These are phyloP conservation scores for Pomatorhinus ruficollis DNA, from an alignment of 2,113 vertebrate genomes.

Conservation along the genomic window DNA sequence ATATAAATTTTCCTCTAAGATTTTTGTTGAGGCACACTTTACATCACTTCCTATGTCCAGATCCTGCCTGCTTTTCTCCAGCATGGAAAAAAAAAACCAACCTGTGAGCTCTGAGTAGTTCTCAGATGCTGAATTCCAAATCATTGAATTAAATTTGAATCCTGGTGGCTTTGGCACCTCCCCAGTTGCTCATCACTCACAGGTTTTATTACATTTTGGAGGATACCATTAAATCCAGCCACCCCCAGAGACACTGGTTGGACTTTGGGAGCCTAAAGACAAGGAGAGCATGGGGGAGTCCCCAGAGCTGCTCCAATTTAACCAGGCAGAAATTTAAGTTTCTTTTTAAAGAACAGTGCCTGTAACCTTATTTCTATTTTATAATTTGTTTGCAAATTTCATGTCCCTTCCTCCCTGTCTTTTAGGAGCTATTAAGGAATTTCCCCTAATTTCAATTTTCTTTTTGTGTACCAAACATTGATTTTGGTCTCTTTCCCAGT, in stretches of 20 bases:
- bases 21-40: neutral
- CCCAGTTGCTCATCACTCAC: constrained; percentile 32
- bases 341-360: neutral
- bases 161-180: neutral
- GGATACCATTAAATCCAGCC: constrained; percentile 29
- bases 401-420: neutral
- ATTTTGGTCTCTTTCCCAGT: neutral
- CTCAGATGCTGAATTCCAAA: constrained; percentile 26
- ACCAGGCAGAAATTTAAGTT: constrained; percentile 14
- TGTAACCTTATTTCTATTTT: neutral
- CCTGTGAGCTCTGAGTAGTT: neutral
- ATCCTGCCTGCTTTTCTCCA: neutral
- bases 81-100: neutral
- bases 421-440: neutral
- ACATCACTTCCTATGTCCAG: neutral
- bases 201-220: constrained; percentile 57
- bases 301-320: constrained; percentile 9
- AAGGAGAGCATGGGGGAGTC: neutral
- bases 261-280: constrained; percentile 2
- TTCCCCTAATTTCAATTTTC: neutral
- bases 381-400: neutral
- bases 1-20: neutral
- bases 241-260: neutral
- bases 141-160: constrained; percentile 22
- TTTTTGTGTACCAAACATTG: neutral